Evolutionary conservation across 2,113 vertebrate species (phyloP).

Genomic region (Sigmodon hispidus): DNA sequence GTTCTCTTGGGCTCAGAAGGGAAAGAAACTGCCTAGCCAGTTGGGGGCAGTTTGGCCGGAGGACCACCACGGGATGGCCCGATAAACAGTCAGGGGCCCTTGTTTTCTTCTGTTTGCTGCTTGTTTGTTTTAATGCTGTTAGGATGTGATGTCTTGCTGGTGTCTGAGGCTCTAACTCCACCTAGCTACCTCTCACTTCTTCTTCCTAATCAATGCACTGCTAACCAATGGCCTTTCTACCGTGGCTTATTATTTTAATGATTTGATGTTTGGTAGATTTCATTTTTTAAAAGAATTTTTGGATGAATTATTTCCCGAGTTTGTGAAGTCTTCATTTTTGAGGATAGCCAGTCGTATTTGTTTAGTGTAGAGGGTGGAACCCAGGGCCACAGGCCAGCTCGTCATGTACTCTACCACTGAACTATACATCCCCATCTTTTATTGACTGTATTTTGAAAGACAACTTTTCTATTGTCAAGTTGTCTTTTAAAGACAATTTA

Average conservation of each 20-base stretch:
- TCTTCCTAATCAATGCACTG: background rate
- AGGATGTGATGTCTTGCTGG: background rate
- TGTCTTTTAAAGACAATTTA: background rate
- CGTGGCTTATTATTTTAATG: background rate
- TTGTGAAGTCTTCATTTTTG: conserved; percentile 38
- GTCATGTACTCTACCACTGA: too few relatives aligned
- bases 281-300: background rate
- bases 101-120: background rate
- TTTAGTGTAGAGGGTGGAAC: background rate
- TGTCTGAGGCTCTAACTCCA: background rate
- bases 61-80: rapidly evolving
- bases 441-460: conserved; percentile 26
- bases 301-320: background rate
- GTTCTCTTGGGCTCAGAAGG: background rate
- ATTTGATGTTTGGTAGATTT: background rate
- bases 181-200: background rate
- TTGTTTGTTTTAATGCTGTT: conserved; percentile 39
- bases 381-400: too few relatives aligned
- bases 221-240: background rate
- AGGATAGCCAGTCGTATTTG: background rate
- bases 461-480: background rate
- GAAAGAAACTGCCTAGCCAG: background rate
- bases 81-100: background rate
- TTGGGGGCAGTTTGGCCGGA: background rate
- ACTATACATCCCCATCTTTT: background rate